phyloP scores from a whole-genome alignment of 2,113 vertebrate species.

The Psittacula cyanocephala region DNA sequence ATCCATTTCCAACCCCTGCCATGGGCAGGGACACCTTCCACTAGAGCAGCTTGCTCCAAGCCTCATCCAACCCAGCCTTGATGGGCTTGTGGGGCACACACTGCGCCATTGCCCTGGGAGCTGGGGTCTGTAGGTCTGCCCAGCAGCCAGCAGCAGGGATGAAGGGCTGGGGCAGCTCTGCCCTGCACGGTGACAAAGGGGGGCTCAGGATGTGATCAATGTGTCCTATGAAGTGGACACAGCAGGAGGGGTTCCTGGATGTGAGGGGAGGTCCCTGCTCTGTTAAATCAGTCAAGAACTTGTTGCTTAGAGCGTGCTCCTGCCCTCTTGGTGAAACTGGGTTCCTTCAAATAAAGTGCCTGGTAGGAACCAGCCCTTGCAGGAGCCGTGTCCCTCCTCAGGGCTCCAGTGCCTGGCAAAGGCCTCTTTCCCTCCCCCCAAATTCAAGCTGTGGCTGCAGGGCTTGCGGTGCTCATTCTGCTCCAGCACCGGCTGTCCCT shows the following conservation, averaged over 20 bases:
- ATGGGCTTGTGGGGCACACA: accelerated
- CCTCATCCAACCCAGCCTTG: no score
- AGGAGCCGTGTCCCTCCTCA: background rate
- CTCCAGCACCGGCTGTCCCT: background rate
- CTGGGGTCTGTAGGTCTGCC: accelerated
- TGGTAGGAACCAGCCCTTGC: background rate
- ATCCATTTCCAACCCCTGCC: background rate
- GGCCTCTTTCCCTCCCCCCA: background rate
- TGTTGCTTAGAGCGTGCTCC: background rate
- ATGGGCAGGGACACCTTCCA: no score
- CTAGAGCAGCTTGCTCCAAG: no score
- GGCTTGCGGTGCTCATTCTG: background rate
- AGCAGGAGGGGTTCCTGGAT: background rate
- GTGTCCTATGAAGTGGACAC: background rate
- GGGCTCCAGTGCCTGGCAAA: background rate
- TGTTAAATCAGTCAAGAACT: background rate
- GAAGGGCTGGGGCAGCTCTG: background rate
- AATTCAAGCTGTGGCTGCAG: accelerated
- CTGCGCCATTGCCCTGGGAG: background rate
- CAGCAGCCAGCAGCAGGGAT: background rate
- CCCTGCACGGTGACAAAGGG: accelerated
- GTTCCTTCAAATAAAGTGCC: constrained; percentile 44
- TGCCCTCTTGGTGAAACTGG: background rate
- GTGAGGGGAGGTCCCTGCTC: background rate
- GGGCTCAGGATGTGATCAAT: background rate